Base-by-base conservation (phyloP, 2,888 invertebrate species). In the Tenthredo distinguenda region DNA sequence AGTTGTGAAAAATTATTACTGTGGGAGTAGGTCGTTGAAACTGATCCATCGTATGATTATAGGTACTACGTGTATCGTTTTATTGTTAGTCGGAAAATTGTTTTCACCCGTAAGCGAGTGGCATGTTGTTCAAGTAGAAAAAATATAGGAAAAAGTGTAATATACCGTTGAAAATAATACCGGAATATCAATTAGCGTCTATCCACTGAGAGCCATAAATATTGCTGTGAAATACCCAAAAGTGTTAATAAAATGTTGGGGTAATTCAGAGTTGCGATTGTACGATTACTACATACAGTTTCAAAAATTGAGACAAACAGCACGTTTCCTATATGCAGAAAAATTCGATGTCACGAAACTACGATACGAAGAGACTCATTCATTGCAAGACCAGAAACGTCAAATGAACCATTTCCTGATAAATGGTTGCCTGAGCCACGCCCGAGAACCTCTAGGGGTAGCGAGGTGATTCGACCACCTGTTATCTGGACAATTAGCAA, bases 401-500 rank as follows among this genome's bases (percentile, higher is more conserved):
- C 34, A 50, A 55, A 18, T 18, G 34, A 9, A 37, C 12, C 15
- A 34, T 26, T n/a, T 15, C 55, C 7, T 55, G 18, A 77, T 77
- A 7, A 74, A 68, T 74, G 12, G 21, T 21, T 15, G 15, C 21
- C 9, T 43, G 55, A 55, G n/a, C 55, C 77, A 55, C 47, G 47
- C 55, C 77, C 77, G 77, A 4, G 31, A 31, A n/a, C 55, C 31
- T 55, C 21, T 34, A 40, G 26, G 21, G 40, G 26, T 7, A 50
- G 0, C 43, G 26, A 9, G 5, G 58, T 43, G 55, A 83, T 71
- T 65, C 82, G 77, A 86, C 91, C 91, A 92, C 90, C 90, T 91
- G 92, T 91, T 92, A 91, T 89, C 86, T 84, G 40, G 81, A 85
- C 86, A 87, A 89, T 72, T 88, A 87, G 87, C 87, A 86, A 91